Evolutionary conservation across 2,888 invertebrate genomes (phyloP), one percentile per base, ranked within the genome.

Genomic region (Sinopyrophorus schimmeli): DNA sequence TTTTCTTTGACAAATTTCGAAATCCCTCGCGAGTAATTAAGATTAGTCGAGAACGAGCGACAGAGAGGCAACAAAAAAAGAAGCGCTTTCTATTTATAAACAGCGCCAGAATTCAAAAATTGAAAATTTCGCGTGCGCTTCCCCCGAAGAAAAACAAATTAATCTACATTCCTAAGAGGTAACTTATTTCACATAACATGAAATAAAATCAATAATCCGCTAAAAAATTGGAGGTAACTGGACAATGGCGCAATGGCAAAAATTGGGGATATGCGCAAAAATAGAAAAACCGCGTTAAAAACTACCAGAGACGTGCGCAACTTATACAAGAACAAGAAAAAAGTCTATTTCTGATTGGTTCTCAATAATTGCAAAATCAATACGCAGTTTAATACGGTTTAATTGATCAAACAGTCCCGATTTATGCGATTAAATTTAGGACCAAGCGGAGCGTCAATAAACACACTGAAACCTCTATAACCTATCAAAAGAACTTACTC

Each of bases 301-400:
- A 70, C 67, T 69, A 69, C 67, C 61, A 62, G 51, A 53, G 54
- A 53, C 52, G 54, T 63, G 68, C 67, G 67, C 67, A 67, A 58
- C 55, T 53, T 49, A 53, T 57, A 62, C 59, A 65, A 65, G 63
- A 64, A 66, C 65, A 68, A 70, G 66, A 67, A 72, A 70, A 71
- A 71, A 69, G 71, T 67, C 72, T 69, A 72, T 67, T 69, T 69
- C 71, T 72, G 73, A 74, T 74, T 74, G 73, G 74, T 73, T 73
- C 68, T 66, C 73, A 67, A 74, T 74, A 73, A 74, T 74, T 74
- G 72, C 72, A 73, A 74, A 73, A 73, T 73, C 73, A 72, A 74
- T 74, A 73, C 71, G 49, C 62, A 61, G 61, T 67, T 68, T 67
- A 68, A 69, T 70, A 68, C 69, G 69, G 67, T 67, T 69, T 70